phyloP scores from a whole-genome alignment of 2,113 vertebrate genomes.

The Pituophis catenifer region DNA sequence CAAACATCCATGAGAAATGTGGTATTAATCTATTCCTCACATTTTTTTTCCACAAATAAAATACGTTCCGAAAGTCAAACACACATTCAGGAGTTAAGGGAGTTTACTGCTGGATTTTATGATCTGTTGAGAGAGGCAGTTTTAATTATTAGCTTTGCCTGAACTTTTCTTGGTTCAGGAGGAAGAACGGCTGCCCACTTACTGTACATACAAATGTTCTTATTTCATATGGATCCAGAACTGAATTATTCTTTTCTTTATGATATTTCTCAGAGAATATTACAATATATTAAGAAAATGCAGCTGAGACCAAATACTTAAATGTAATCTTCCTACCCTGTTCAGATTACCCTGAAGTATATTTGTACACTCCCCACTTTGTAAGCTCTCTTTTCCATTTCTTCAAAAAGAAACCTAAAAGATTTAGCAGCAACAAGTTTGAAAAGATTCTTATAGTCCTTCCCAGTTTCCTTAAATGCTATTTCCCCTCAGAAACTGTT shows the following conservation, averaged over 20 bases:
- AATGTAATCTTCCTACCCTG: too few species aligned
- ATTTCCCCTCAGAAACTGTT: not conserved
- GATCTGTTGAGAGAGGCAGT: constrained; percentile 17
- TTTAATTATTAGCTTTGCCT: constrained; percentile 34
- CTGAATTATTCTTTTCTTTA: not conserved
- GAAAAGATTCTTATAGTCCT: not conserved
- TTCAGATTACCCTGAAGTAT: not conserved
- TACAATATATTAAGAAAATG: not conserved
- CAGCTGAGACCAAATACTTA: not conserved
- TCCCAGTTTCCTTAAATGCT: not conserved
- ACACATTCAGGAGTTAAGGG: not conserved
- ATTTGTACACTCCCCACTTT: not conserved
- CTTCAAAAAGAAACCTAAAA: not conserved
- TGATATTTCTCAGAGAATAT: not conserved
- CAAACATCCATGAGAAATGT: constrained; percentile 8
- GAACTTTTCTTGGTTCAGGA: constrained; percentile 25
- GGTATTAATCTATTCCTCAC: not conserved
- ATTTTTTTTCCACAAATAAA: constrained; percentile 25
- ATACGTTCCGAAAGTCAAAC: constrained; percentile 11
- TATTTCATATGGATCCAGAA: not conserved
- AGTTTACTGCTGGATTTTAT: constrained; percentile 24
- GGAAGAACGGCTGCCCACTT: not conserved
- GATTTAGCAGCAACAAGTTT: not conserved
- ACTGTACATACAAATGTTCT: not conserved
- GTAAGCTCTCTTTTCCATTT: not conserved